Conservation (phyloP, 2,113 vertebrate genomes). For the Rhinopomastus cyanomelas region DNA sequence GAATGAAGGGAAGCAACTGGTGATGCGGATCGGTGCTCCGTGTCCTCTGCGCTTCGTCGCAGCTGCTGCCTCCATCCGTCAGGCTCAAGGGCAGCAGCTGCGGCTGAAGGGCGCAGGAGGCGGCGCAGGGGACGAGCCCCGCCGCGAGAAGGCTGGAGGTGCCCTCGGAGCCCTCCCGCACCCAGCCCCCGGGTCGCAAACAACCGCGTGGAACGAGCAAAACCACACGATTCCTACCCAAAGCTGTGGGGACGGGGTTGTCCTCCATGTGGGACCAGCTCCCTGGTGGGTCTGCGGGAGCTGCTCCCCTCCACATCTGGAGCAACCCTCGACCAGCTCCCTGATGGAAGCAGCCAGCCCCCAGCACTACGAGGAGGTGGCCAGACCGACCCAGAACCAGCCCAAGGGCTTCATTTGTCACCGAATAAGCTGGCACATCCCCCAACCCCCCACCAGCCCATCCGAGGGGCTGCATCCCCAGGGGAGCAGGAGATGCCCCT, state of each 20-base stretch:
- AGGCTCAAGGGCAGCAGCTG: not conserved
- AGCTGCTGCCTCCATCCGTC: not conserved
- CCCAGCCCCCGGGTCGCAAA: not conserved
- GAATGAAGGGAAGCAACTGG: not conserved
- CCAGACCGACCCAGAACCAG: accelerated
- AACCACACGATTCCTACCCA: accelerated
- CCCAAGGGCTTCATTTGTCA: not conserved
- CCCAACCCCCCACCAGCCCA: accelerated
- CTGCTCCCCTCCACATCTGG: not conserved
- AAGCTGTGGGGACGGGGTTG: accelerated
- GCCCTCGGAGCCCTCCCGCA: not conserved
- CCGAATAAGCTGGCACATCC: accelerated
- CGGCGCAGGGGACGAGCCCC: accelerated
- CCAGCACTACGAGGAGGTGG: accelerated
- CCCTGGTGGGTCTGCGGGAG: accelerated
- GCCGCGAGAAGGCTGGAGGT: not conserved
- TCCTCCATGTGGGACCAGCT: accelerated
- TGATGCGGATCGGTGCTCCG: not conserved
- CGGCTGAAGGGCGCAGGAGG: not conserved
- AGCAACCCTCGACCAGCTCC: not conserved
- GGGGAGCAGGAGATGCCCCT: accelerated
- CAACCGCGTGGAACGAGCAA: accelerated
- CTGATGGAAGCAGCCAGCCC: not conserved
- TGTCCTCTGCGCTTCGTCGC: not conserved
- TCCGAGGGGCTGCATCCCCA: not conserved